Evolutionary conservation across 2,888 invertebrate genomes (phyloP).

Genomic region (Yponomeuta malinellus): DNA sequence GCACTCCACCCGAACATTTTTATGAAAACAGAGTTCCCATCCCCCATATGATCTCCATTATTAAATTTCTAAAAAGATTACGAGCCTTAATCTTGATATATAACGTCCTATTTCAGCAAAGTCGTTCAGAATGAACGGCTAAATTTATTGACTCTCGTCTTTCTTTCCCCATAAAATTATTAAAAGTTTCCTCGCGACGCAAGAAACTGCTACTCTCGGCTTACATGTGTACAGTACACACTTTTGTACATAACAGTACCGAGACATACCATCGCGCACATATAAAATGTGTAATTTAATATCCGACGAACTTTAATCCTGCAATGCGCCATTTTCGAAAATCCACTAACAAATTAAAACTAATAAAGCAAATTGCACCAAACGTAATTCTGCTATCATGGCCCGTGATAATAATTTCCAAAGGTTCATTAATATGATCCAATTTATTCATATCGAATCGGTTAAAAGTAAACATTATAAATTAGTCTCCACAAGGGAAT

Average conservation of each 20-base stretch:
- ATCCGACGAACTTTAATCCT: constrained; percentile 48
- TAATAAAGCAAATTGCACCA: constrained; percentile 12
- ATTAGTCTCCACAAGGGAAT: neutral
- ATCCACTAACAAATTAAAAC: constrained; percentile 30
- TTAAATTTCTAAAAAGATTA: constrained; percentile 60
- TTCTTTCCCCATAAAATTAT: constrained; percentile 41
- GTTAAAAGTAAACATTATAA: neutral
- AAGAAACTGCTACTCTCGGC: neutral
- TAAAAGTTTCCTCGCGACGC: constrained; percentile 7
- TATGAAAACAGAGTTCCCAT: constrained; percentile 36
- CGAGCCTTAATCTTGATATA: constrained; percentile 56
- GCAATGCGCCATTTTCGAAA: constrained; percentile 49
- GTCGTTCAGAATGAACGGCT: constrained; percentile 47
- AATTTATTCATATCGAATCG: neutral
- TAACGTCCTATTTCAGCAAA: constrained; percentile 47
- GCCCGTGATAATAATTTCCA: constrained; percentile 19
- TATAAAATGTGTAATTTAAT: constrained; percentile 31
- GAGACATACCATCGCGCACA: neutral
- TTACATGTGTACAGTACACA: neutral
- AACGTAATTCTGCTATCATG: constrained; percentile 16
- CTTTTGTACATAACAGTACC: neutral
- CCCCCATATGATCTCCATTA: constrained; percentile 48
- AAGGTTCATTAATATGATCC: constrained; percentile 9
- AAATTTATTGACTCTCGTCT: constrained; percentile 50
- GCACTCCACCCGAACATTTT: neutral